These are phyloP conservation scores for Gambusia yucatana DNA, from an alignment of 2,797 vertebrate species.

Conservation along the genomic window DNA sequence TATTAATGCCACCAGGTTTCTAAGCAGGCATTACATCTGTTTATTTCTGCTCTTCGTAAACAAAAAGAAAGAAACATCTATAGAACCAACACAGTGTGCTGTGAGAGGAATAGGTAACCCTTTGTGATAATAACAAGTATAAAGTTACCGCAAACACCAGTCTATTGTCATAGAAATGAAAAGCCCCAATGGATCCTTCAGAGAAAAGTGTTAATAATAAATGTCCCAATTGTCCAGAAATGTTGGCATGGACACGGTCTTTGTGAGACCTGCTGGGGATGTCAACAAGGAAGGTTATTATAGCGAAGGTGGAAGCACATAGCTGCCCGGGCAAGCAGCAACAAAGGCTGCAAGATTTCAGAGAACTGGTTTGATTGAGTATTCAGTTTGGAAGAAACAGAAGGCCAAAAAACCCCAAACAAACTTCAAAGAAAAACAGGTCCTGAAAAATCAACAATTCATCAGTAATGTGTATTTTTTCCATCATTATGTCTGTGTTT, in stretches of 20 bases:
- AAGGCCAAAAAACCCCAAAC: neutral
- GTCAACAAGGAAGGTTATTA: slow-evolving; percentile 6
- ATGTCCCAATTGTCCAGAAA: slow-evolving; percentile 18
- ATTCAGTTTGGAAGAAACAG: neutral
- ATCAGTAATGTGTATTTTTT: neutral
- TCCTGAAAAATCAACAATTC: neutral
- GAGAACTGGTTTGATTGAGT: slow-evolving; percentile 20
- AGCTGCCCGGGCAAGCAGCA: slow-evolving; percentile 44
- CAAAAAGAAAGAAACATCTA: neutral
- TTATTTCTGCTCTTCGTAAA: neutral
- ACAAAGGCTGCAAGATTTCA: slow-evolving; percentile 18
- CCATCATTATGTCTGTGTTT: neutral
- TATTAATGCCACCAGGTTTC: neutral
- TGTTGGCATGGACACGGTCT: slow-evolving; percentile 42
- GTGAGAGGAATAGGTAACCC: slow-evolving; percentile 3
- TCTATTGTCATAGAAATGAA: neutral
- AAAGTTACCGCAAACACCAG: neutral
- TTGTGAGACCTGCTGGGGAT: slow-evolving; percentile 31
- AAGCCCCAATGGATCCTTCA: neutral
- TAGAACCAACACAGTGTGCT: neutral
- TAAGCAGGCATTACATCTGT: neutral
- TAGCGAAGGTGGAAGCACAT: slow-evolving; percentile 13
- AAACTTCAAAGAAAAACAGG: neutral
- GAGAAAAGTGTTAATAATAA: slow-evolving; percentile 12
- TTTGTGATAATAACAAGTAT: neutral